phyloP scores from a whole-genome alignment of 1,140 invertebrate species.

The Drosophila miranda region DNA sequence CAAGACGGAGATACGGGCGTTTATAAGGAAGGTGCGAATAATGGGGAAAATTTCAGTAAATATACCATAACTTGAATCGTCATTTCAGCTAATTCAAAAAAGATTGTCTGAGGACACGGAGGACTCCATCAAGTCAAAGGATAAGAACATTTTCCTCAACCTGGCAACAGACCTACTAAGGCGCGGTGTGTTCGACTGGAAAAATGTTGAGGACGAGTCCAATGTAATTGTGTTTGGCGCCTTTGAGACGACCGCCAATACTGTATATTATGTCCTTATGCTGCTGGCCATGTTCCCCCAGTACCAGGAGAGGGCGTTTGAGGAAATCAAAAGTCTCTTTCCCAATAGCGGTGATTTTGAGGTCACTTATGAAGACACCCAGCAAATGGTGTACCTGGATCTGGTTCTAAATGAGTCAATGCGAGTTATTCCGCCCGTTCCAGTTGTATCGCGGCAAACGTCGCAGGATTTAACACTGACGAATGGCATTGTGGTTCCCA shows the following conservation, averaged over 20 bases:
- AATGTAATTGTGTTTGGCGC: slow-evolving; percentile 76
- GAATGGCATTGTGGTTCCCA: slow-evolving; percentile 56
- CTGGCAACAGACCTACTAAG: slow-evolving; percentile 58
- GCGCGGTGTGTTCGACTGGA: slow-evolving; percentile 56
- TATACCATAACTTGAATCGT: no score
- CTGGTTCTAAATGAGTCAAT: slow-evolving; percentile 86
- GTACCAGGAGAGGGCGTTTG: slow-evolving; percentile 84
- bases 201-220: slow-evolving; percentile 72
- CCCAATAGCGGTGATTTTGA: slow-evolving; percentile 81
- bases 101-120: slow-evolving; percentile 45
- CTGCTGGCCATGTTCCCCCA: slow-evolving; percentile 75
- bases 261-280: slow-evolving; percentile 61
- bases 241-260: slow-evolving; percentile 77
- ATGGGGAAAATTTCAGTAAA: not conserved
- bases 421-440: slow-evolving; percentile 81
- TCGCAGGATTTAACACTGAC: slow-evolving; percentile 56
- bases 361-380: slow-evolving; percentile 84
- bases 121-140: slow-evolving; percentile 12
- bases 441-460: slow-evolving; percentile 64
- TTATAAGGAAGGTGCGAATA: slow-evolving; percentile 55
- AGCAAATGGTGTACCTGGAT: slow-evolving; percentile 86
- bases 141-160: slow-evolving; percentile 70
- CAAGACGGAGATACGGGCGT: slow-evolving; percentile 60
- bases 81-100: slow-evolving; percentile 49
- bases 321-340: slow-evolving; percentile 86